Conservation (phyloP, 2,113 vertebrate genomes). For the Dicrurus megarhynchus region DNA sequence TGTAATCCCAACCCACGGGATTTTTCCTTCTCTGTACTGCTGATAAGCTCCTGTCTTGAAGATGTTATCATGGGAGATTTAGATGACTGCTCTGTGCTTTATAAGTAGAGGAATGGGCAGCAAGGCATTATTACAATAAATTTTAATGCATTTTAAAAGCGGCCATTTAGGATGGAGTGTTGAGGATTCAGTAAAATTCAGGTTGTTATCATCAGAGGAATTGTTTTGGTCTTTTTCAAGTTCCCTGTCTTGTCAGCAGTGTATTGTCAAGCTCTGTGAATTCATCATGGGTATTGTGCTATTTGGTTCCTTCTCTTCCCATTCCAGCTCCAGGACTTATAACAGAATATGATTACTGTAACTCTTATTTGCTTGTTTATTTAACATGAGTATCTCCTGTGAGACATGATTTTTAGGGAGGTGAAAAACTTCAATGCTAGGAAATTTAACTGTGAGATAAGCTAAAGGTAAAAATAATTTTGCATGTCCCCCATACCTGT, state of each 20-base stretch:
- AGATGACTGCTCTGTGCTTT: not conserved
- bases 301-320: not conserved
- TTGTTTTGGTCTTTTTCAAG: not conserved
- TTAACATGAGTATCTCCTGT: not conserved
- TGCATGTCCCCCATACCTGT: not conserved
- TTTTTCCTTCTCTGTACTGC: conserved; percentile 16
- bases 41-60: conserved; percentile 20
- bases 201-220: not conserved
- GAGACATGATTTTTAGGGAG: not conserved
- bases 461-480: not conserved
- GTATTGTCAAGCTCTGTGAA: conserved; percentile 11
- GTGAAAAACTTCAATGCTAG: not conserved
- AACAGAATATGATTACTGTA: not conserved
- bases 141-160: conserved; percentile 3
- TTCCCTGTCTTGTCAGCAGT: not conserved
- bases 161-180: not conserved
- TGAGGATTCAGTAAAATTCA: not conserved
- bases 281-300: conserved; percentile 13
- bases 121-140: not conserved
- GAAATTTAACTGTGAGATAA: not conserved
- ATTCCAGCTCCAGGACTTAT: not conserved
- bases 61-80: conserved; percentile 18
- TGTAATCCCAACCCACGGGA: conserved; percentile 24
- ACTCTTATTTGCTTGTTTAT: not conserved
- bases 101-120: not conserved